Base-by-base conservation (phyloP, 2,888 invertebrate genomes). In the Ashinkailepas kermadecensis region DNA sequence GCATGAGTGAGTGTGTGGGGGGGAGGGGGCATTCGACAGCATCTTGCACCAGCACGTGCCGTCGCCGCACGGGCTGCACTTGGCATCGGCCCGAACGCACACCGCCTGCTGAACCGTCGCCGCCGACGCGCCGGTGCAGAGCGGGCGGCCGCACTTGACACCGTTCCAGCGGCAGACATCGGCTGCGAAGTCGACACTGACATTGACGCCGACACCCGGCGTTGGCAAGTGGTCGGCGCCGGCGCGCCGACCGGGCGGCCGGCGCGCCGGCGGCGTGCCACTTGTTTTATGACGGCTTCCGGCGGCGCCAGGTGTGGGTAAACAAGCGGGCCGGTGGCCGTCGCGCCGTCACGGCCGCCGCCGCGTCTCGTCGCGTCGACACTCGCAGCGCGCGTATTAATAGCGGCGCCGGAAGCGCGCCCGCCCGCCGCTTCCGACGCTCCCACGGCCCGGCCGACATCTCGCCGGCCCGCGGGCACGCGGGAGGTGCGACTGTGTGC, bases 251-350 rank as follows among this genome's bases (percentile, higher is more conserved):
- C 13, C 25, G 67, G 4, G 65, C 67, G 25, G 67, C 13, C 25
- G 67, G 4, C 67, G 67, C 67, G 67, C 15, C 70, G 70, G 39
- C 70, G 70, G 15, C 15, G 39, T 25, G 70, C 70, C 70, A 70
- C 70, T 70, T 70, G 70, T 70, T 70, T 70, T 70, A 70, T 70
- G 70, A 39, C 70, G 70, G 8, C 15, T 70, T 70, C 70, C 70
- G 70, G 70, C 70, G 67, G 4, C 15, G 39, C 70, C 70, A 70
- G 70, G 70, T 70, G 70, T 39, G 70, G 25, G 23, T 67, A 23
- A 23, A 23, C 23, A 67, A 23, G 12, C 65, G 65, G 65, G 70
- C 39, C 39, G 39, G 39, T 39, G 39, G 39, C 39, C 39, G 39
- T 39, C 39, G 70, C 70, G 39, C 25, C 70, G 13, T 23, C 70